These are phyloP conservation scores for Gastrophryne carolinensis DNA, from an alignment of 2,797 vertebrate genomes.

Conservation along the genomic window DNA sequence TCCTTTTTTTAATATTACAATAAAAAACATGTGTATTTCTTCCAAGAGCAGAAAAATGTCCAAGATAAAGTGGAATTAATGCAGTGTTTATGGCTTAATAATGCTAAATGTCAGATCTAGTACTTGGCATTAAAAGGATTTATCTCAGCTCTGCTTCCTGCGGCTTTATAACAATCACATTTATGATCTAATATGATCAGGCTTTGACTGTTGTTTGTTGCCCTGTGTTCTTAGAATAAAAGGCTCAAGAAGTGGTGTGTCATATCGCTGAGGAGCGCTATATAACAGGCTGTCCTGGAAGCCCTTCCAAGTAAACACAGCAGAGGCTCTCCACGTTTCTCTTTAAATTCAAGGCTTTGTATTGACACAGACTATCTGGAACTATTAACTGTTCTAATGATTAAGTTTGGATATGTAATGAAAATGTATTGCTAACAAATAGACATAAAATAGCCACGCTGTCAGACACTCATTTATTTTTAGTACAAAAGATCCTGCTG, in stretches of 20 bases:
- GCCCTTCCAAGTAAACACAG: not conserved
- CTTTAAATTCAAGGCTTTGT: not conserved
- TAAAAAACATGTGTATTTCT: slow-evolving; percentile 65
- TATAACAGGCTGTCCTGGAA: not conserved
- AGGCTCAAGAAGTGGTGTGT: slow-evolving; percentile 1
- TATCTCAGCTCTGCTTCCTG: slow-evolving; percentile 61
- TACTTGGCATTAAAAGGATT: slow-evolving; percentile 60
- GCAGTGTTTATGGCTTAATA: slow-evolving; percentile 64
- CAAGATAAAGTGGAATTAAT: slow-evolving; percentile 57
- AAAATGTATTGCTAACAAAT: no score
- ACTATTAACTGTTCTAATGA: no score
- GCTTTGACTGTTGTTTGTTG: slow-evolving; percentile 55
- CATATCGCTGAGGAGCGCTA: not conserved
- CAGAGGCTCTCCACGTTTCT: not conserved
- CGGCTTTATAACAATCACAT: slow-evolving; percentile 61
- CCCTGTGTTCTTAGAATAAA: not conserved
- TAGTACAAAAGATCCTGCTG: no score
- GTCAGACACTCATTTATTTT: no score
- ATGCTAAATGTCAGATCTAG: slow-evolving; percentile 61
- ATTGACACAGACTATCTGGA: not conserved
- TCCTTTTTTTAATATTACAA: slow-evolving; percentile 58
- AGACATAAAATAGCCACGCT: no score
- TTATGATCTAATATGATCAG: slow-evolving; percentile 52
- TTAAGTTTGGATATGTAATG: no score
- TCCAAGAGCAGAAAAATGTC: slow-evolving; percentile 59